Evolutionary conservation across 1,140 invertebrate genomes (phyloP).

Genomic region (Chrysopa pallens): DNA sequence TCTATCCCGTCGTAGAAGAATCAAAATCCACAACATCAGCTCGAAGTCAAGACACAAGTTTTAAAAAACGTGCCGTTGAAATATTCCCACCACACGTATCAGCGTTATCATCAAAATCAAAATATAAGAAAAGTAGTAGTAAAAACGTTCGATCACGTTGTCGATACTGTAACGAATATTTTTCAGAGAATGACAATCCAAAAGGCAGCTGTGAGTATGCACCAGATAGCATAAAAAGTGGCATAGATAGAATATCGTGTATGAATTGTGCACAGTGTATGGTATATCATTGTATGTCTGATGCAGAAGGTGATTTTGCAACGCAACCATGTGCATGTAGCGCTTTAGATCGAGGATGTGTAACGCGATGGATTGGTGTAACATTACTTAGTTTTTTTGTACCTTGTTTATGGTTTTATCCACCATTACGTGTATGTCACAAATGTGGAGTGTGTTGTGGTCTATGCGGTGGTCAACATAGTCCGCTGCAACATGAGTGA

Average conservation of each 20-base stretch:
- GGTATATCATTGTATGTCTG: slow-evolving; percentile 84
- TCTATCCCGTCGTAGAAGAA: slow-evolving; percentile 58
- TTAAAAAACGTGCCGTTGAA: slow-evolving; percentile 19
- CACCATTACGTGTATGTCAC: slow-evolving; percentile 69
- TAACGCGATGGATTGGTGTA: slow-evolving; percentile 62
- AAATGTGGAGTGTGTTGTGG: slow-evolving; percentile 59
- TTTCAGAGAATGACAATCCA: slow-evolving; percentile 59
- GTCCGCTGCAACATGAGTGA: slow-evolving; percentile 10
- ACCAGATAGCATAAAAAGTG: slow-evolving; percentile 62
- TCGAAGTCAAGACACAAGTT: neutral
- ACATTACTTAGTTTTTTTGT: slow-evolving; percentile 71
- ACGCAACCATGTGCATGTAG: slow-evolving; percentile 63
- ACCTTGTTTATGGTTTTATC: slow-evolving; percentile 87
- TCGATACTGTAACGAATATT: slow-evolving; percentile 54
- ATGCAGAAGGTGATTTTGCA: slow-evolving; percentile 62
- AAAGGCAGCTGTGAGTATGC: slow-evolving; percentile 75
- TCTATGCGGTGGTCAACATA: slow-evolving; percentile 68
- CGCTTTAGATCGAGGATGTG: slow-evolving; percentile 30
- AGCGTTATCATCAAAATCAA: slow-evolving; percentile 28
- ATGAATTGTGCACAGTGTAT: slow-evolving; percentile 70
- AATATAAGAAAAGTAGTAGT: slow-evolving; percentile 17
- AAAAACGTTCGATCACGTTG: slow-evolving; percentile 21
- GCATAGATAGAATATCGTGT: slow-evolving; percentile 68
- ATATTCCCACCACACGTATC: slow-evolving; percentile 28
- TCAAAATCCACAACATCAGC: slow-evolving; percentile 24